These are phyloP conservation scores for Sialia sialis DNA, from an alignment of 2,113 vertebrate genomes.

Conservation along the genomic window DNA sequence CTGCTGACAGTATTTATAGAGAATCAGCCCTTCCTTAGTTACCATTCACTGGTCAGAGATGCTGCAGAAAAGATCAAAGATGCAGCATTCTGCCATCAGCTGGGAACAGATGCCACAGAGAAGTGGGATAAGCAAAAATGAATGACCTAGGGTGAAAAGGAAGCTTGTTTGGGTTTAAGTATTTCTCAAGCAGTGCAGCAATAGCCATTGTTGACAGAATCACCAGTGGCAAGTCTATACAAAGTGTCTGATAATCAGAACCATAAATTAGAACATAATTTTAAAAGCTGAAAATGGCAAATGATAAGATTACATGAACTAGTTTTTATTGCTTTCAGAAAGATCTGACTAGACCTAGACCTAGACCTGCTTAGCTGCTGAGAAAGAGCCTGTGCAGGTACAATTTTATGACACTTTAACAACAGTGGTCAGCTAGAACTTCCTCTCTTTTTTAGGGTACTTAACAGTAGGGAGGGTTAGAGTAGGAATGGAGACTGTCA, in stretches of 20 bases:
- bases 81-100: not conserved
- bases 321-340: not conserved
- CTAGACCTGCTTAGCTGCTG: not conserved
- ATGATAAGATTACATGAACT: not conserved
- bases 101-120: not conserved
- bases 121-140: not conserved
- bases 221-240: not conserved
- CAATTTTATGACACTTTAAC: not conserved
- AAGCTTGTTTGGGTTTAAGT: not conserved
- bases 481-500: not conserved
- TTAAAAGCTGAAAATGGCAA: not conserved
- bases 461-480: not conserved
- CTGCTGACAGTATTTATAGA: not conserved
- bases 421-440: not conserved
- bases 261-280: not conserved
- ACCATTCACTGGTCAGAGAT: fast-evolving
- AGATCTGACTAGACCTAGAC: not conserved
- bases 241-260: not conserved
- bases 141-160: not conserved
- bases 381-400: not conserved
- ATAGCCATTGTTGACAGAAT: not conserved
- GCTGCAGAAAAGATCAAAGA: not conserved
- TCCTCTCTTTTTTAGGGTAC: not conserved
- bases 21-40: not conserved
- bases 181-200: not conserved